These are phyloP conservation scores for Holacanthella duospinosa DNA, from an alignment of 2,888 invertebrate species.

Conservation along the genomic window DNA sequence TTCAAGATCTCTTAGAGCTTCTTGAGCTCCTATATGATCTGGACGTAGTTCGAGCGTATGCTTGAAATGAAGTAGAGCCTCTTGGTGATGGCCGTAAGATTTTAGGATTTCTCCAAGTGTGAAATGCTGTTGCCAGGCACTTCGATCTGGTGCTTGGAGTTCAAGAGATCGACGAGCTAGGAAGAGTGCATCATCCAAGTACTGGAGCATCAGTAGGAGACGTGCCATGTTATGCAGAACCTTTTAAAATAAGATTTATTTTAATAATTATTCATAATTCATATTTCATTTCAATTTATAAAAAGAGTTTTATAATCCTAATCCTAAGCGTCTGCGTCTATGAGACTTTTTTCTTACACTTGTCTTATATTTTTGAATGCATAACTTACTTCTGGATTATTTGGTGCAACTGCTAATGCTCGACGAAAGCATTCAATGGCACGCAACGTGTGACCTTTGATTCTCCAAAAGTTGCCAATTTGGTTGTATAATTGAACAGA, in stretches of 20 bases:
- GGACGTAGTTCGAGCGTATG: conserved; percentile 75
- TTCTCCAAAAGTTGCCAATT: conserved; percentile 83
- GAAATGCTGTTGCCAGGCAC: conserved; percentile 84
- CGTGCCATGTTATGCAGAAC: conserved; percentile 72
- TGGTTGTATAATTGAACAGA: conserved; percentile 77
- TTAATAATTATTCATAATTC: too few species aligned
- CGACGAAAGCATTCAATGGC: conserved; percentile 82
- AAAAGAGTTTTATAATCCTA: not conserved
- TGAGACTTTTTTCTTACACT: conserved; percentile 12
- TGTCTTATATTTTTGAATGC: too few species aligned
- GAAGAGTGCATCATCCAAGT: conserved; percentile 80
- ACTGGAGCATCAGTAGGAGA: conserved; percentile 73
- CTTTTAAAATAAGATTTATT: conserved; percentile 41
- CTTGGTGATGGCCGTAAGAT: conserved; percentile 79
- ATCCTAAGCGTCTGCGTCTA: not conserved
- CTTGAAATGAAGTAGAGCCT: conserved; percentile 69
- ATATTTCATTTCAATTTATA: not conserved
- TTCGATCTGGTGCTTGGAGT: conserved; percentile 71
- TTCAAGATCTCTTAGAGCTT: conserved; percentile 71
- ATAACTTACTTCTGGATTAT: conserved; percentile 60
- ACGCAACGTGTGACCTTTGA: conserved; percentile 73
- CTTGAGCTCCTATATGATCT: conserved; percentile 69
- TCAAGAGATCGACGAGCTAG: conserved; percentile 67
- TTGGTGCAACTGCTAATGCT: conserved; percentile 71
- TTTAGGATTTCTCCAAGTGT: conserved; percentile 84